These are phyloP conservation scores for Cactoblastis cactorum DNA, from an alignment of 2,888 invertebrate genomes.

Conservation along the genomic window DNA sequence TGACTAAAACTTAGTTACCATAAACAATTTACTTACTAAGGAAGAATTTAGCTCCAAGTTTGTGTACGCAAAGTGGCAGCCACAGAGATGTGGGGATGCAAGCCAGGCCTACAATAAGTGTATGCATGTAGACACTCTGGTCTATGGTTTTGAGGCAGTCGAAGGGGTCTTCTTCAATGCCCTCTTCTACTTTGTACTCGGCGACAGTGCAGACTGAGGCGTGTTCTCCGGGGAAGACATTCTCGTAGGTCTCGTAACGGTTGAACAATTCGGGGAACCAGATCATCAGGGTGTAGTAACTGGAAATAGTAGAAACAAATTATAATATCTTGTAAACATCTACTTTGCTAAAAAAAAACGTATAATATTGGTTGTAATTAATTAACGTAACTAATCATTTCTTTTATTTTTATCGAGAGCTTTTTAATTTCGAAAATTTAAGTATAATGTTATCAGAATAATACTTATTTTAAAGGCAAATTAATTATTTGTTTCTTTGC, in stretches of 20 bases:
- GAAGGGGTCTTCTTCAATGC: slow-evolving; percentile 63
- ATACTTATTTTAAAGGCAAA: no score
- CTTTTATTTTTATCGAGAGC: no score
- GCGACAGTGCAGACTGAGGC: slow-evolving; percentile 90
- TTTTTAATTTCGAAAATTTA: neutral
- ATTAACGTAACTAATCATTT: no score
- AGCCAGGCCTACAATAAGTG: slow-evolving; percentile 87
- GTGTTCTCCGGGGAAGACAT: slow-evolving; percentile 80
- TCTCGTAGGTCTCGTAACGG: slow-evolving; percentile 88
- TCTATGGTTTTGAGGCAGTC: slow-evolving; percentile 83
- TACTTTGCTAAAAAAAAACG: no score
- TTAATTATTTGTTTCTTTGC: no score
- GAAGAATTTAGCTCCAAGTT: slow-evolving; percentile 89
- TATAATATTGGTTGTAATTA: no score
- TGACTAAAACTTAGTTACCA: neutral
- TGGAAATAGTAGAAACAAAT: slow-evolving; percentile 47
- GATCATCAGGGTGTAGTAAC: slow-evolving; percentile 94
- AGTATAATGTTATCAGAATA: no score
- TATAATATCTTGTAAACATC: neutral
- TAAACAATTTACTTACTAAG: slow-evolving; percentile 79
- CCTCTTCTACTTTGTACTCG: slow-evolving; percentile 76
- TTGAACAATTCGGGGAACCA: slow-evolving; percentile 95
- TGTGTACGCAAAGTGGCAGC: slow-evolving; percentile 88
- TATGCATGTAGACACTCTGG: slow-evolving; percentile 85
- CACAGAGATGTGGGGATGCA: slow-evolving; percentile 90